Conservation (phyloP, 2,888 invertebrate genomes). For the Creontiades dilutus region DNA sequence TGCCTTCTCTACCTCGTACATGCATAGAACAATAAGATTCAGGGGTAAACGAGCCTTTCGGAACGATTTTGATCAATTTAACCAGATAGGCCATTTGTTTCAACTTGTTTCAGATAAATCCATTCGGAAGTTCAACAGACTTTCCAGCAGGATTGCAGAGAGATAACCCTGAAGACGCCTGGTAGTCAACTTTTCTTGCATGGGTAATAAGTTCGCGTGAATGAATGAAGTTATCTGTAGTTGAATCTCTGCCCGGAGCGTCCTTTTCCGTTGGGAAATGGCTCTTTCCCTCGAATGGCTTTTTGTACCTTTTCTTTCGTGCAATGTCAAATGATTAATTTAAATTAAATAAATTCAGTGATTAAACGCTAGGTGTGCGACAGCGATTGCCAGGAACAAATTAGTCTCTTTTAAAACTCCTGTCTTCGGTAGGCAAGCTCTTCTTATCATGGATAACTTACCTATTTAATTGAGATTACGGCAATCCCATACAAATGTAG, state of each 20-base stretch:
- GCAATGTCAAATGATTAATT: conserved; percentile 10
- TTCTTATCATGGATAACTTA: not conserved
- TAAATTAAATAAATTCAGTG: not conserved
- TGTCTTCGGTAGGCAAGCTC: not conserved
- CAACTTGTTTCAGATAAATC: conserved; percentile 27
- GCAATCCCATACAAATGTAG: too few species aligned
- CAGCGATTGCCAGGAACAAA: not conserved
- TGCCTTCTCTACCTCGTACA: not conserved
- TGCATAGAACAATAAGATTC: not conserved
- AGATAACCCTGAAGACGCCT: conserved; percentile 35
- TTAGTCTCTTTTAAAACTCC: not conserved
- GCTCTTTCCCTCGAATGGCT: conserved; percentile 33
- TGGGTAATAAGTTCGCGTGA: conserved; percentile 49
- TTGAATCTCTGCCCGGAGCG: conserved; percentile 13
- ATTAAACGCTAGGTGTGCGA: not conserved
- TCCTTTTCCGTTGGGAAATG: conserved; percentile 46
- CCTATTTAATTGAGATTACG: too few species aligned
- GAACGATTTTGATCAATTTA: conserved; percentile 18
- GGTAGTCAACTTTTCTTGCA: conserved; percentile 50
- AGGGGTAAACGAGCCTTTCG: not conserved
- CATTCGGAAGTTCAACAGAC: conserved; percentile 32
- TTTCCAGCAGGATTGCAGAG: conserved; percentile 12
- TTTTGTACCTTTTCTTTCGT: not conserved
- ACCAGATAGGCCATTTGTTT: not conserved
- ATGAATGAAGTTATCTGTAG: conserved; percentile 47